Evolutionary conservation across 2,797 vertebrate genomes (phyloP).

Genomic region (Fistularia tabacaria): DNA sequence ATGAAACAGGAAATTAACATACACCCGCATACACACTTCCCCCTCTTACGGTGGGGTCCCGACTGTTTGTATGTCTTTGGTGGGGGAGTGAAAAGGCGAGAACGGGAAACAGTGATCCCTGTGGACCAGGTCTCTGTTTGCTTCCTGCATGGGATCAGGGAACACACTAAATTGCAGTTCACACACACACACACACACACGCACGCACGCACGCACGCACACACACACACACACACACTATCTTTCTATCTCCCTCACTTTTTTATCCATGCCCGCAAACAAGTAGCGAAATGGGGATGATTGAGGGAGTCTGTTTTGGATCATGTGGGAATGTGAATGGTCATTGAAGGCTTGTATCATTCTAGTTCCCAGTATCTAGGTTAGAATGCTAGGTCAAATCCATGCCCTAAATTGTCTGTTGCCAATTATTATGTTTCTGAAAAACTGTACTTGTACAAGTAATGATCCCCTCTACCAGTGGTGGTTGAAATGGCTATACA

Average conservation of each 20-base stretch:
- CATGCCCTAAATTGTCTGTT: background rate
- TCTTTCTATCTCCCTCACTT: slow-evolving; percentile 50
- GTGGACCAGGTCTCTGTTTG: slow-evolving; percentile 67
- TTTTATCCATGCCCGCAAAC: slow-evolving; percentile 38
- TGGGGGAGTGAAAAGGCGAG: slow-evolving; percentile 29
- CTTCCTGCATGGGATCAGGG: slow-evolving; percentile 65
- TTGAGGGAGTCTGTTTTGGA: slow-evolving; percentile 59
- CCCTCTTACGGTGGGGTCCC: slow-evolving; percentile 52
- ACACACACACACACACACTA: slow-evolving; percentile 28
- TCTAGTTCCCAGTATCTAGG: slow-evolving; percentile 19
- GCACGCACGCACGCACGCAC: too few species aligned
- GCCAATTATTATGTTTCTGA: slow-evolving; percentile 3
- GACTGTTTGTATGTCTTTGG: slow-evolving; percentile 30
- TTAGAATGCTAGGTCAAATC: background rate
- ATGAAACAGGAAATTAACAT: slow-evolving; percentile 72
- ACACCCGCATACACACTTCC: slow-evolving; percentile 49
- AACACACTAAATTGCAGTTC: slow-evolving; percentile 55
- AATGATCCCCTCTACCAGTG: slow-evolving; percentile 4
- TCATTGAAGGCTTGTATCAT: slow-evolving; percentile 26
- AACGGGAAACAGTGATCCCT: slow-evolving; percentile 58
- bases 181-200: slow-evolving; percentile 21
- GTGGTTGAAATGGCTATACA: slow-evolving; percentile 20
- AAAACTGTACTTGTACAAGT: background rate
- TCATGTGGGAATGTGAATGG: slow-evolving; percentile 53
- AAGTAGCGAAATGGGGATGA: slow-evolving; percentile 45